Percentiles rank a stretch among this genome's conserved stretches.
Evolutionary conservation across 2,797 vertebrate species (phyloP).

Genomic region (Chiroxiphia lanceolata): DNA sequence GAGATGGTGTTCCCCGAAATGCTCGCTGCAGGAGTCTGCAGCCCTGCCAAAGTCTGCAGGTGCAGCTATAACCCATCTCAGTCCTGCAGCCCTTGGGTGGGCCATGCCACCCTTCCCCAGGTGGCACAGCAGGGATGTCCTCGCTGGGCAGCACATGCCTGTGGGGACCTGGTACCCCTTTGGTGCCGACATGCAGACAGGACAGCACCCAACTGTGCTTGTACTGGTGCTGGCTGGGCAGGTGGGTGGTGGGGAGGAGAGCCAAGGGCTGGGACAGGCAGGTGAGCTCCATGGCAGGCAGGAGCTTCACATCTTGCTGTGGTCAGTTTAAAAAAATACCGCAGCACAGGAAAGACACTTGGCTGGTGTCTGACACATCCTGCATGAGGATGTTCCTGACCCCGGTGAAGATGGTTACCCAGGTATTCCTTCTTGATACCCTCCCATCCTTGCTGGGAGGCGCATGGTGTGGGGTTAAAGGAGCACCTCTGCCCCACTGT

Average conservation of each 20-base stretch:
- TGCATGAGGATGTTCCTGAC: fast-evolving
- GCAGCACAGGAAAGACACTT: neutral
- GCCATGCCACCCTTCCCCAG: neutral
- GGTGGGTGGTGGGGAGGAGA: neutral
- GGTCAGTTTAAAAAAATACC: neutral
- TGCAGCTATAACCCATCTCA: neutral
- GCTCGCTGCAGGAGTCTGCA: neutral
- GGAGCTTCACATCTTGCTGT: neutral
- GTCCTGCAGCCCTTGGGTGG: neutral
- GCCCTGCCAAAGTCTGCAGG: neutral
- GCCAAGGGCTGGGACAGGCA: neutral
- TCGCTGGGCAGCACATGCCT: fast-evolving
- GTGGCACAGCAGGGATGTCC: neutral
- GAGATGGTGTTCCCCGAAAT: neutral
- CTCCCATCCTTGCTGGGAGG: neutral
- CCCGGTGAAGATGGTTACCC: neutral
- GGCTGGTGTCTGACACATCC: neutral
- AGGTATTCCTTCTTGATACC: neutral
- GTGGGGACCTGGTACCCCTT: fast-evolving
- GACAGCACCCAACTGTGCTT: neutral
- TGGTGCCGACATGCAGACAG: fast-evolving
- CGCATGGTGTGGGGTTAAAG: neutral
- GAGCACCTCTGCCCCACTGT: neutral
- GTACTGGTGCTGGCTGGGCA: neutral
- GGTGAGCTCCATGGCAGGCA: fast-evolving